Percentiles rank a stretch among this genome's conserved stretches.
These are phyloP conservation scores for Cryptomyrus ogoouensis DNA, from an alignment of 2,113 vertebrate species.

Conservation along the genomic window DNA sequence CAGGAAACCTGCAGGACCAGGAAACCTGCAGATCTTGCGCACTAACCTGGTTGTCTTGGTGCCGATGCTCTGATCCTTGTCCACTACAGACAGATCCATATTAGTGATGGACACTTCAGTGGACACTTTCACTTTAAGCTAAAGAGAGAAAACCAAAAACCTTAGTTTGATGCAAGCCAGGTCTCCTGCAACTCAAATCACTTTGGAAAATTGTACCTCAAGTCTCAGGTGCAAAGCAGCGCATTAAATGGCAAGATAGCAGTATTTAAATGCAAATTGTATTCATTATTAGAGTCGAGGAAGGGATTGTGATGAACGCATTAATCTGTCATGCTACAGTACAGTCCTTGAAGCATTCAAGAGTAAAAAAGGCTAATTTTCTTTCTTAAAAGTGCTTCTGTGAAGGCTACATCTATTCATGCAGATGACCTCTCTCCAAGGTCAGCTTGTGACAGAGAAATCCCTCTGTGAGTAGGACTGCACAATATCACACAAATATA, in stretches of 20 bases:
- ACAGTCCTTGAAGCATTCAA: background rate
- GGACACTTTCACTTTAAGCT: constrained; percentile 96
- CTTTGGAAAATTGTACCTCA: background rate
- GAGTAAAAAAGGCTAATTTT: background rate
- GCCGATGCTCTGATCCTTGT: constrained; percentile 97
- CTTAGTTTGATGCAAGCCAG: background rate
- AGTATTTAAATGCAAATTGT: constrained; percentile 3
- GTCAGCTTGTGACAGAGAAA: background rate
- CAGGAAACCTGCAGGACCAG: background rate
- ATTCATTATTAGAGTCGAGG: background rate
- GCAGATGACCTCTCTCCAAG: background rate
- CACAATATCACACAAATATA: background rate
- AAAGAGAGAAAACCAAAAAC: background rate
- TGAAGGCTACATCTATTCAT: background rate
- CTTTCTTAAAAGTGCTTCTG: background rate
- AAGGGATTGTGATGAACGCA: background rate
- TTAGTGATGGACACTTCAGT: constrained; percentile 89
- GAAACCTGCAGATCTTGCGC: background rate
- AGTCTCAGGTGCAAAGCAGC: background rate
- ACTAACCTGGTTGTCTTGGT: constrained; percentile 86
- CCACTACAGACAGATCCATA: constrained; percentile 92
- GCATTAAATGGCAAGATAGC: background rate
- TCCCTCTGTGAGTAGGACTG: background rate
- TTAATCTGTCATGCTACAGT: constrained; percentile 5
- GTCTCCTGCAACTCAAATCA: background rate